Base-by-base conservation (phyloP, 2,797 vertebrate genomes). In the Mastacembelus armatus region DNA sequence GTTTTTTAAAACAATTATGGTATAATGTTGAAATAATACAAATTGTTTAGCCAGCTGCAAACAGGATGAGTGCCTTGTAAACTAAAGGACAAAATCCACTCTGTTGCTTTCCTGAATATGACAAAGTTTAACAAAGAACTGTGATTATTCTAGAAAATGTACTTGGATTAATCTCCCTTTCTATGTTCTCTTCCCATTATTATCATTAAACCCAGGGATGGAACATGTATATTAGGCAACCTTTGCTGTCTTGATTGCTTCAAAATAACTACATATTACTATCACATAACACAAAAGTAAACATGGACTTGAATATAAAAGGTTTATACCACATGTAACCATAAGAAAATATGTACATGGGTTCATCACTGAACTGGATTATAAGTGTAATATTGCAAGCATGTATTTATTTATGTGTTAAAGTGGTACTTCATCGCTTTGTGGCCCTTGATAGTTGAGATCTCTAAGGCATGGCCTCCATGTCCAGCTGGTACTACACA, bases 401-500 rank as follows among this genome's bases (percentile, higher is more conserved):
- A 19, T 35, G 14, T n/a, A 15, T 30, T 2, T 1, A 0, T 47
- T 36, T 22, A 15, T 39, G 16, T 39, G 8, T 18, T 12, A 5
- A n/a, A 32, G 18, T 15, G 40, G 4, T 9, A 10, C n/a, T 18
- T 4, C 57, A 5, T 64, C 1, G 35, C 9, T 49, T 18, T 8
- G 18, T 24, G 57, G 35, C 35, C 47, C 27, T 45, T 12, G 24
- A 45, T 48, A n/a, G n/a, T n/a, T n/a, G n/a, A n/a, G 55, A 43
- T 50, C 38, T 66, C 21, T 10, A 10, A 70, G 50, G 62, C 5
- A 1, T 47, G 18, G 60, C 18, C 22, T 26, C 33, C 59, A 50
- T 47, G 63, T 4, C 73, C 79, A 81, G 77, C 59, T 78, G 80
- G 59, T 76, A 35, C 49, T 33, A 49, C 43, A 72, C 59, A 62